Percentiles rank a stretch among this genome's conserved stretches.
These are phyloP conservation scores for Adineta ricciae DNA, from an alignment of 2,888 invertebrate species.

Conservation along the genomic window DNA sequence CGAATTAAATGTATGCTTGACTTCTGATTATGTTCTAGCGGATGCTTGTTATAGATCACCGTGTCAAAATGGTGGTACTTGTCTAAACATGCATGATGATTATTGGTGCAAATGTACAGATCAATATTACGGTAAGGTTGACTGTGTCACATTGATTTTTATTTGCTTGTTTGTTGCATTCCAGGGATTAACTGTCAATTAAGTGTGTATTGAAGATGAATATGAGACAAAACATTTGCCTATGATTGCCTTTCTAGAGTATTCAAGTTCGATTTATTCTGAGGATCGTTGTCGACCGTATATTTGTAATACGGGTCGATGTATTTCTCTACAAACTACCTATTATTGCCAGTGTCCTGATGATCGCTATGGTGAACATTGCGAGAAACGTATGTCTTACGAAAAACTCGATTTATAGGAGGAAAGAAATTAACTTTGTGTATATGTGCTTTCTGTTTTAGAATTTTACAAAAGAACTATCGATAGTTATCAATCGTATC, in stretches of 20 bases:
- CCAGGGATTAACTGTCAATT: background rate
- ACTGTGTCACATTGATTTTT: background rate
- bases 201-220: background rate
- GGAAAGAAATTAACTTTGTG: too few relatives aligned
- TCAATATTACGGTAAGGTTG: background rate
- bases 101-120: background rate
- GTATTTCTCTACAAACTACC: background rate
- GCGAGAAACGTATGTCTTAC: background rate
- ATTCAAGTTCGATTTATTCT: background rate
- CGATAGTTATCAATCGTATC: too few relatives aligned
- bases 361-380: background rate
- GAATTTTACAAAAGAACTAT: too few relatives aligned
- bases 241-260: background rate
- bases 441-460: too few relatives aligned
- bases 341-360: background rate
- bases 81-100: background rate
- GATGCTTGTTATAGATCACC: background rate
- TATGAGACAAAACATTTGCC: too few relatives aligned
- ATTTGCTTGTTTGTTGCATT: background rate
- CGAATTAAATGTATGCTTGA: too few relatives aligned
- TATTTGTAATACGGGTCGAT: background rate
- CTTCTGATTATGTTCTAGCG: background rate
- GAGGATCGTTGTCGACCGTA: background rate
- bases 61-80: background rate
- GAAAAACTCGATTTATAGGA: too few relatives aligned